A percentile compares a stretch with the other conserved stretches of the same genome.
These are phyloP conservation scores for Onychorhynchus coronatus DNA, from an alignment of 2,113 vertebrate species.

Conservation along the genomic window DNA sequence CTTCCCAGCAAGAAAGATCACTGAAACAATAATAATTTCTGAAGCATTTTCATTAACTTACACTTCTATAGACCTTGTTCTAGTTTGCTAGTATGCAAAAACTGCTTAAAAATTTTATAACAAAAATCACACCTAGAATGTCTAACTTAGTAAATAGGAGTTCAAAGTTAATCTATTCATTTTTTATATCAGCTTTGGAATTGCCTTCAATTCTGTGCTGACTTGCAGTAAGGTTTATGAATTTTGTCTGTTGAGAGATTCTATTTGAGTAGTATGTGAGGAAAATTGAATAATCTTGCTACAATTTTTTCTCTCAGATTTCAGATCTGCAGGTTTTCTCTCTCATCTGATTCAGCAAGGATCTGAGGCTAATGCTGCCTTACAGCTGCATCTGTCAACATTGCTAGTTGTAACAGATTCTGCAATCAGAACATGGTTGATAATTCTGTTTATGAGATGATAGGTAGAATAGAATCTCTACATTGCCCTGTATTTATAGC, in stretches of 20 bases:
- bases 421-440: neutral
- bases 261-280: neutral
- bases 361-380: neutral
- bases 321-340: neutral
- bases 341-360: neutral
- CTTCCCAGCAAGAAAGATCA: neutral
- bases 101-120: neutral
- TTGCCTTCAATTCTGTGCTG: neutral
- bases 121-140: neutral
- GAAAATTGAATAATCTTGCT: neutral
- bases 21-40: neutral
- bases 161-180: neutral
- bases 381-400: neutral
- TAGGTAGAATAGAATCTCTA: neutral
- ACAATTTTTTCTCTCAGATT: neutral
- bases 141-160: neutral
- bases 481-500: neutral
- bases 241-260: neutral
- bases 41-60: neutral
- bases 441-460: neutral
- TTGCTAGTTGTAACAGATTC: neutral
- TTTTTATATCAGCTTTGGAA: neutral
- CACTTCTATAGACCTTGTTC: neutral
- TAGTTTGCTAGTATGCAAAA: neutral
- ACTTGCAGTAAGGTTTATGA: neutral